These are phyloP conservation scores for Sthenelais limicola DNA, from an alignment of 2,888 invertebrate genomes.

Conservation along the genomic window DNA sequence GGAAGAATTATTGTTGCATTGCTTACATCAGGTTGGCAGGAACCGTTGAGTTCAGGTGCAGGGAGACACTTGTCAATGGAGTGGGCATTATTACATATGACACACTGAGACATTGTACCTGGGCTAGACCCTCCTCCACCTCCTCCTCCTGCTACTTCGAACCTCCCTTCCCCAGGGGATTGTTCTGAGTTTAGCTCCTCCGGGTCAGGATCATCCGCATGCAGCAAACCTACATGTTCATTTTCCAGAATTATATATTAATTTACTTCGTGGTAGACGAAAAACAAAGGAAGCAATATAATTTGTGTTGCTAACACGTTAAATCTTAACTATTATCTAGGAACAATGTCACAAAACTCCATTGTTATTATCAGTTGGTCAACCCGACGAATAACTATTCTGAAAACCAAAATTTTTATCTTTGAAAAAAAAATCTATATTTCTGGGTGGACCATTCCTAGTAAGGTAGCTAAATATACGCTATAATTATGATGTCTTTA, in stretches of 20 bases:
- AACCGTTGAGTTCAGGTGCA: slow-evolving; percentile 16
- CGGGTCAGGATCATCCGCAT: slow-evolving; percentile 19
- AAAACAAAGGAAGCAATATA: too few relatives aligned
- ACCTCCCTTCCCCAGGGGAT: too few relatives aligned
- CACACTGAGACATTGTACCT: neutral
- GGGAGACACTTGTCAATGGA: slow-evolving; percentile 33
- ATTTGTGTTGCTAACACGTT: neutral
- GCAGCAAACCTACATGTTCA: slow-evolving; percentile 12
- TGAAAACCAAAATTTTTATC: neutral
- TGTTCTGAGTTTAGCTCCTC: too few relatives aligned
- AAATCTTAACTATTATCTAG: neutral
- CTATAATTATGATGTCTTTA: too few relatives aligned
- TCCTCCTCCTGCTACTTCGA: neutral
- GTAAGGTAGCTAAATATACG: too few relatives aligned
- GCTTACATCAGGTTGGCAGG: slow-evolving; percentile 31
- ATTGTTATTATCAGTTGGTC: neutral
- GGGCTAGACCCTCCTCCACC: neutral
- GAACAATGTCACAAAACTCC: neutral
- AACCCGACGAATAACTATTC: neutral
- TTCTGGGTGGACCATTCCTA: too few relatives aligned
- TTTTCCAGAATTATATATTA: neutral
- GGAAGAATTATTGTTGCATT: neutral
- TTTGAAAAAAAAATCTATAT: too few relatives aligned
- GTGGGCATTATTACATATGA: slow-evolving; percentile 25
- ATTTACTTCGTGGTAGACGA: neutral